phyloP scores from a whole-genome alignment of 2,797 vertebrate species.

The Sciaenops ocellatus region DNA sequence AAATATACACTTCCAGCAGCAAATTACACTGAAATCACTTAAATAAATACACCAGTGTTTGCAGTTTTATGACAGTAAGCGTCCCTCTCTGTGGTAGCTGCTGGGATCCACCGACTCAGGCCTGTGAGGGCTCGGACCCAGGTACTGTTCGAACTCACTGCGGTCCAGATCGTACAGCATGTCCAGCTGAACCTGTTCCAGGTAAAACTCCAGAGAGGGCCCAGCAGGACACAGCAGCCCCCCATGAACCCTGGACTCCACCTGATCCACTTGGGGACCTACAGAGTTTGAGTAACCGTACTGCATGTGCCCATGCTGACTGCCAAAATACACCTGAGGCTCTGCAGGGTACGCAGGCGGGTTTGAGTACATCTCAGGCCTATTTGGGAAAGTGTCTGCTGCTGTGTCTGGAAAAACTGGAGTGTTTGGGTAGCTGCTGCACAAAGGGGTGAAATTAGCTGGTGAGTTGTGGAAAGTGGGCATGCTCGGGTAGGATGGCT shows the following conservation, averaged over 20 bases:
- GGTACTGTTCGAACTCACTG: constrained; percentile 96
- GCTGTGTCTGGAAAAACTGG: constrained; percentile 24
- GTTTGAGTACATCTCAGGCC: constrained; percentile 57
- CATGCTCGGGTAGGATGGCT: constrained; percentile 67
- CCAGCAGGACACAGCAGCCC: constrained; percentile 74
- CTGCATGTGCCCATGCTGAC: constrained; percentile 81
- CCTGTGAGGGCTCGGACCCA: constrained; percentile 85
- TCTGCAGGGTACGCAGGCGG: constrained; percentile 77
- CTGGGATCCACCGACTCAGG: constrained; percentile 73
- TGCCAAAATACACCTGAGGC: constrained; percentile 78
- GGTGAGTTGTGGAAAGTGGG: constrained; percentile 47
- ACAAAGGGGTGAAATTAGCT: constrained; percentile 15
- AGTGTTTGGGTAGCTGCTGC: constrained; percentile 44
- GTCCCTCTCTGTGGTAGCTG: constrained; percentile 63
- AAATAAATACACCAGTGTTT: constrained; percentile 63
- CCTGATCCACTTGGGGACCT: constrained; percentile 57
- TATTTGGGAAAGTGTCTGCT: constrained; percentile 42
- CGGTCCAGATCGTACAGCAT: constrained; percentile 94
- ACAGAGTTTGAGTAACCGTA: constrained; percentile 61
- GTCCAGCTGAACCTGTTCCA: constrained; percentile 87
- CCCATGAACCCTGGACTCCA: constrained; percentile 66
- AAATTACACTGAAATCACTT: constrained; percentile 30
- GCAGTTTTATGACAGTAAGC: constrained; percentile 47
- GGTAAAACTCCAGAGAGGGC: constrained; percentile 82
- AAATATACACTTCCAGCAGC: constrained; percentile 14